Evolutionary conservation across 2,888 invertebrate species (phyloP).

Genomic region (Pristionchus arcanus): DNA sequence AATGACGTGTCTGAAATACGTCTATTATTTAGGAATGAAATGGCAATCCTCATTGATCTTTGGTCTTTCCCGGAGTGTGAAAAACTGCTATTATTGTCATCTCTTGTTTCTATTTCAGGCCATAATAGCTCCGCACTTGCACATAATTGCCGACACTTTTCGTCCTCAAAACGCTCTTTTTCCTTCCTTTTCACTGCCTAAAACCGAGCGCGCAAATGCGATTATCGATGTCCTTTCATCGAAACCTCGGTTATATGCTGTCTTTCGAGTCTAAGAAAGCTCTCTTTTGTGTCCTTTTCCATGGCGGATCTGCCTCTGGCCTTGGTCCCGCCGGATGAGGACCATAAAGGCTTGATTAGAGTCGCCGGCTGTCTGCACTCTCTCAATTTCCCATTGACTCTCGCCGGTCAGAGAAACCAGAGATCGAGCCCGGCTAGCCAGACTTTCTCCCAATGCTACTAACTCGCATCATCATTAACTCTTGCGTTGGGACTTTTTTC

Average conservation of each 20-base stretch:
- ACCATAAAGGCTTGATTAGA: conserved; percentile 55
- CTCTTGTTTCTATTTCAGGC: not conserved
- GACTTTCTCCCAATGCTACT: not conserved
- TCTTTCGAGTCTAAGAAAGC: not conserved
- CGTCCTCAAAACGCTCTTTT: not conserved
- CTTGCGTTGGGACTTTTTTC: not conserved
- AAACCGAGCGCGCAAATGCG: not conserved
- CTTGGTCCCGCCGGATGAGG: not conserved
- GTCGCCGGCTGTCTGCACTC: not conserved
- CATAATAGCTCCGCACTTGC: not conserved
- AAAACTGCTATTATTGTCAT: not conserved
- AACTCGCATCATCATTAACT: not conserved
- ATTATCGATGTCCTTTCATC: not conserved
- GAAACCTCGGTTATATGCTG: not conserved
- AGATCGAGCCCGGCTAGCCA: too few relatives aligned
- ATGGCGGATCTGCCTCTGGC: not conserved
- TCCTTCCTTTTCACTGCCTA: not conserved
- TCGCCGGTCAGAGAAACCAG: not conserved
- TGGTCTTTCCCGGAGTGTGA: too few relatives aligned
- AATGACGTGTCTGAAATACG: not conserved
- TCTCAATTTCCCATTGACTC: not conserved
- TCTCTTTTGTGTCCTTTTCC: not conserved
- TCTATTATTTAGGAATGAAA: too few relatives aligned
- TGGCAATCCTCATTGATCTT: too few relatives aligned
- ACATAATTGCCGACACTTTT: not conserved